phyloP scores from a whole-genome alignment of 2,888 invertebrate species.

The Volucella inflata region DNA sequence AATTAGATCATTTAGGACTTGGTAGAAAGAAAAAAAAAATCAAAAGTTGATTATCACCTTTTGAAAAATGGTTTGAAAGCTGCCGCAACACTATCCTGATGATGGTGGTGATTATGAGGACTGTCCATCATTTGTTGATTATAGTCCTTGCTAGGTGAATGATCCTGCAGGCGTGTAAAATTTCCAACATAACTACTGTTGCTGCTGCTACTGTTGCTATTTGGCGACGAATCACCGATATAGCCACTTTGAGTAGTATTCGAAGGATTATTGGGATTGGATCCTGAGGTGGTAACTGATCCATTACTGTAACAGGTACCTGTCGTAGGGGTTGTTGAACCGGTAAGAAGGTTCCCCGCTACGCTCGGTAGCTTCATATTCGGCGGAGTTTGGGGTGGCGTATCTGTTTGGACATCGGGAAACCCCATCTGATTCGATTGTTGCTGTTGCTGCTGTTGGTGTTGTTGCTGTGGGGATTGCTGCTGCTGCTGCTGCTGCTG shows the following conservation, averaged over 20 bases:
- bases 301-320: constrained; percentile 84
- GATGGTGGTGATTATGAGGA: constrained; percentile 64
- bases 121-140: constrained; percentile 78
- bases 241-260: constrained; percentile 76
- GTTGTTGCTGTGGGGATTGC: constrained; percentile 79
- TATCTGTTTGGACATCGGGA: constrained; percentile 93
- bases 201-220: constrained; percentile 73
- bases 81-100: constrained; percentile 71
- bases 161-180: constrained; percentile 79
- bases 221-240: constrained; percentile 74
- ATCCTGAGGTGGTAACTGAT: constrained; percentile 59
- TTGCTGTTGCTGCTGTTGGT: constrained; percentile 79
- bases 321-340: constrained; percentile 85
- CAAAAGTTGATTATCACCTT: constrained; percentile 86
- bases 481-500: constrained; percentile 73
- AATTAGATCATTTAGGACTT: constrained; percentile 58
- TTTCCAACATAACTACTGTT: constrained; percentile 77
- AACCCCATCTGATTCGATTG: constrained; percentile 87
- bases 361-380: constrained; percentile 95
- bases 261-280: constrained; percentile 77
- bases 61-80: constrained; percentile 95
- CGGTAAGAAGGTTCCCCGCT: constrained; percentile 88
- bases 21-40: constrained; percentile 34
- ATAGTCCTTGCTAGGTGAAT: constrained; percentile 80
- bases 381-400: constrained; percentile 96